Base-by-base conservation (phyloP, 2,888 invertebrate genomes). In the Calliopum simillimum region DNA sequence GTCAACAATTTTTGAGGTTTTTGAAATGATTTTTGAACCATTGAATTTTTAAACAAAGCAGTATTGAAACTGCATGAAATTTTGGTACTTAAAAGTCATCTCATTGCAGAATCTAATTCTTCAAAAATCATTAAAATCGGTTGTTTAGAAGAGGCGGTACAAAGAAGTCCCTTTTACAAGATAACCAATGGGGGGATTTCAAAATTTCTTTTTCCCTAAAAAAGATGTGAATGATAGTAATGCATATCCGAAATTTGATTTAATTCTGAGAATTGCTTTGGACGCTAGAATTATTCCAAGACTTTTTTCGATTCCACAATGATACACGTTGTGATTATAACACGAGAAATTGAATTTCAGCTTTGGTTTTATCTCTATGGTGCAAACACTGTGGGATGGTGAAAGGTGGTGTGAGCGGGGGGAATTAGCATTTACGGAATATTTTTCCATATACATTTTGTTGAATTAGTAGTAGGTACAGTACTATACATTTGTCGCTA, bases 61-160 rank as follows among this genome's bases (percentile, higher is more conserved):
- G 0, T 23, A 23, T 6, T 53, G 53, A 53, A 53, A 53, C 53
- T 23, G 23, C 23, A 53, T 53, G 4, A 21, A 53, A 53, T 53
- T 53, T 14, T 2, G 19, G 19, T 13, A 14, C 21, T 53, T 19
- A 14, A 21, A 23, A 8, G 2, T 11, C 16, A 11, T 23, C 12
- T 23, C 4, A 19, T 53, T 23, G 53, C 3, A 64, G 69, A 61
- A 51, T 67, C 70, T 49, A 23, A 71, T 74, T 74, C 64, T 59
- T 25, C 23, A 72, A 66, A 59, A n/a, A 70, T 58, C 43, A 46
- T 2, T 8, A 69, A 74, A 72, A 72, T 72, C 41, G 19, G 23
- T 13, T 16, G 3, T 13, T 0, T 21, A 44, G 44, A 25, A 33
- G 1, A 23, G 56, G 41, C 25, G 53, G 19, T 74, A 71, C 41